These are phyloP conservation scores for Spilarctia lutea DNA, from an alignment of 2,888 invertebrate species.

Conservation along the genomic window DNA sequence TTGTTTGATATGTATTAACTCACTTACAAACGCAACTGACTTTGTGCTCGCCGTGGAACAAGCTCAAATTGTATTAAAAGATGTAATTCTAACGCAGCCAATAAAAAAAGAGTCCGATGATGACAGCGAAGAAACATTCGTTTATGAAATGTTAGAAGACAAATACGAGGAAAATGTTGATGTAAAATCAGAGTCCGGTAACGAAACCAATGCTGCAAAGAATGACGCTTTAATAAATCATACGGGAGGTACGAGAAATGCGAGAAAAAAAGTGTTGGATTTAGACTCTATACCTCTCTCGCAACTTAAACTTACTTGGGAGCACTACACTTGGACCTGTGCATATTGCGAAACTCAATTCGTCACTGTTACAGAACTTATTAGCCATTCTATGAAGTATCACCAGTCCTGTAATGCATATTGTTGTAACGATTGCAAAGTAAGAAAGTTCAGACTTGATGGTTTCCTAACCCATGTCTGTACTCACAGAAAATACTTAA, in stretches of 20 bases:
- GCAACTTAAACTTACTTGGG: constrained; percentile 68
- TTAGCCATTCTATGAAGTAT: constrained; percentile 85
- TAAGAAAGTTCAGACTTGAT: constrained; percentile 63
- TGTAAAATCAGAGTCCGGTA: constrained; percentile 39
- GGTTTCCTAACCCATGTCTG: constrained; percentile 83
- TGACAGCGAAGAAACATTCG: constrained; percentile 46
- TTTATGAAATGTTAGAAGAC: constrained; percentile 21
- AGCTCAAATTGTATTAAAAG: constrained; percentile 61
- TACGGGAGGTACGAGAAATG: not conserved
- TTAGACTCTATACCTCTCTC: constrained; percentile 58
- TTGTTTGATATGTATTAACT: constrained; percentile 64
- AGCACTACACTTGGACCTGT: constrained; percentile 72
- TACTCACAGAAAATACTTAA: constrained; percentile 86
- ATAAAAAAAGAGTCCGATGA: constrained; percentile 57
- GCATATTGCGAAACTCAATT: constrained; percentile 70
- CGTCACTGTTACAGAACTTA: constrained; percentile 70
- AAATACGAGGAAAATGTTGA: constrained; percentile 33
- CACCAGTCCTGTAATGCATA: constrained; percentile 88
- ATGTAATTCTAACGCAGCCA: constrained; percentile 49
- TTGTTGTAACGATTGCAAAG: constrained; percentile 88
- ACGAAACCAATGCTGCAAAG: not conserved
- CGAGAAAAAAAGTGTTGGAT: constrained; percentile 19
- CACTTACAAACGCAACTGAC: constrained; percentile 64
- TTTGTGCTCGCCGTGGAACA: constrained; percentile 65
- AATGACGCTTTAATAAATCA: not conserved